Base-by-base conservation (phyloP, 2,888 invertebrate species). In the Neoscelio sp. region DNA sequence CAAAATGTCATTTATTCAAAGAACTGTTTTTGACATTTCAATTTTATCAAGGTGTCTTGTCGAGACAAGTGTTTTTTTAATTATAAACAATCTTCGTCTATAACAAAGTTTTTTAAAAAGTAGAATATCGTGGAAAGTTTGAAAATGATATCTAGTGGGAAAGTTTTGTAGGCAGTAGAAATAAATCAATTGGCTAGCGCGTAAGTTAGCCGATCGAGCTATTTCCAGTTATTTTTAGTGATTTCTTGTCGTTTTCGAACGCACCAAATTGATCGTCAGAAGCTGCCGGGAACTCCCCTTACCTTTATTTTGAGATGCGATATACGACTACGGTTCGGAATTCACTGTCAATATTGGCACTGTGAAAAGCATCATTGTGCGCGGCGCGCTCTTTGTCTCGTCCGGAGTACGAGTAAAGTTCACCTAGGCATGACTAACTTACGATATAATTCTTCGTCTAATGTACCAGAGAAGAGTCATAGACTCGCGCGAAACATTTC, bases 281-380 rank as follows among this genome's bases (percentile, higher is more conserved):
- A 68, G 56, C 23, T 8, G 56, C 46, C 28, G 46, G 30, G 46
- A 15, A n/a, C 38, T 52, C 65, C 74, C 75, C 64, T 78, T 17
- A 65, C 79, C 70, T 78, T 78, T 75, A 75, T 75, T 79, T 70
- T 46, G 58, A 79, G 74, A 75, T 33, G 40, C 65, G 75, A 75
- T 79, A 71, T 48, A 60, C 38, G 15, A n/a, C 52, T 38, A 30
- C 64, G 30, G 48, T 23, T 58, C 38, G 18, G 60, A 35, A 65
- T 58, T 54, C 64, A 44, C 44, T 64, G 80, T 80, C 80, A 80
- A 80, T 80, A 80, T 80, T 80, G 71, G 75, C 68, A 64, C 58
- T 42, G 67, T 60, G 75, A 68, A 80, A 76, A 80, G 73, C 68
- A 60, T 71, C 58, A 70, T 65, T 74, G 78, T 79, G 12, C 23